Evolutionary conservation across 2,888 invertebrate species (phyloP), one percentile per base, ranked within the genome.

Genomic region (Notodonta dromedarius): DNA sequence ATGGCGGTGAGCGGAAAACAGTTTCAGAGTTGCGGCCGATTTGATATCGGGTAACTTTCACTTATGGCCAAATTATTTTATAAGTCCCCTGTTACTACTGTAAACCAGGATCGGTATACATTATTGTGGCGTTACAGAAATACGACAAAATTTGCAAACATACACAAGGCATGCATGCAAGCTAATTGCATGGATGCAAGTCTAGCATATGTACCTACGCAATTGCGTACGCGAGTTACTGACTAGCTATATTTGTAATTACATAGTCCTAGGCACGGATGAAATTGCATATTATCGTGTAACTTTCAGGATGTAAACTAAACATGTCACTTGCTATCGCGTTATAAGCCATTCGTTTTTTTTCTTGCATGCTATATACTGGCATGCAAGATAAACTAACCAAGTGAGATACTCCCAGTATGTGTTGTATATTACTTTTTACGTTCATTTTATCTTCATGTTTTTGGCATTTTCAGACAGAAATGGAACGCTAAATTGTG

Each of bases 41-140:
- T 56, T 8, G 57, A 58, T 66, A 59, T 66, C 44, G 57, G 40
- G 5, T 57, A 62, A 70, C 67, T 68, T 73, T 71, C 60, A 58
- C 66, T 68, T 61, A 59, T 60, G 61, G 61, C 56, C 4, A 35
- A 60, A 70, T 74, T 68, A 69, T 71, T 71, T 64, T 60, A 65
- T 60, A 61, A 2, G 24, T 24, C 35, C 60, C 48, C 7, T n/a
- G 24, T 24, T 24, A 24, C 24, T 24, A 1, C 1, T 24, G 24
- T 24, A 24, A 24, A 24, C 24, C 24, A 24, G 24, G 24, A 24
- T 24, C 24, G 40, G 40, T 8, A 6, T 40, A 8, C 40, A 40
- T 40, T 40, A 0, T 9, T 6, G 40, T 40, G 9, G 4, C 7
- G 40, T 40, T 7, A 40, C 8, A 2, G 40, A 40, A 40, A 8